phyloP scores from a whole-genome alignment of 2,888 invertebrate species.

The Pristionchus fissidentatus region DNA sequence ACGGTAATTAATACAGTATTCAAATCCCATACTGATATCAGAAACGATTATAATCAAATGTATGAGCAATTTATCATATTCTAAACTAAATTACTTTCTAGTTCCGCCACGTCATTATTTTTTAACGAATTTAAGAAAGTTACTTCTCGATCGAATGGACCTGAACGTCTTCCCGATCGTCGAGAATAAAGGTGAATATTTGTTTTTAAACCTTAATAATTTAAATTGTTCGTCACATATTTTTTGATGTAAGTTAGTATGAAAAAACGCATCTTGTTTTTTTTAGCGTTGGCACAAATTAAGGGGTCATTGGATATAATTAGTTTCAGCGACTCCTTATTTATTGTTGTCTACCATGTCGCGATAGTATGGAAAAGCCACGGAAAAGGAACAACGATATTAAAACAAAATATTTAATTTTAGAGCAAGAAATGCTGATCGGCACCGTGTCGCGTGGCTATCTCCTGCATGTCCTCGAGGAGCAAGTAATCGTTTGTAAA shows the following conservation, averaged over 20 bases:
- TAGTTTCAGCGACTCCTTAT: not conserved
- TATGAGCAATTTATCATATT: not conserved
- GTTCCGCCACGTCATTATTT: no score
- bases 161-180: slow-evolving; percentile 42
- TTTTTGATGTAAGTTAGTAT: no score
- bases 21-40: no score
- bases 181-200: slow-evolving; percentile 30
- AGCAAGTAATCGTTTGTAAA: slow-evolving; percentile 52
- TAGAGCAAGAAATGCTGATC: slow-evolving; percentile 71
- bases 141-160: slow-evolving; percentile 37
- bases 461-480: slow-evolving; percentile 63
- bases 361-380: no score
- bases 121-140: not conserved
- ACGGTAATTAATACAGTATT: not conserved
- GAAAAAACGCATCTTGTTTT: no score
- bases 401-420: slow-evolving; percentile 9
- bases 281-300: no score
- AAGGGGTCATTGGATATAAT: no score
- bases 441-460: slow-evolving; percentile 71
- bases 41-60: slow-evolving; percentile 79
- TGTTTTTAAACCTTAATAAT: no score
- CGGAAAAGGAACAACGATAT: no score
- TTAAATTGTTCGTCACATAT: no score
- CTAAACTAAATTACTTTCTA: no score
- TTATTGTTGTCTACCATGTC: no score